Conservation (phyloP, 2,113 vertebrate species). For the Sardina pilchardus region DNA sequence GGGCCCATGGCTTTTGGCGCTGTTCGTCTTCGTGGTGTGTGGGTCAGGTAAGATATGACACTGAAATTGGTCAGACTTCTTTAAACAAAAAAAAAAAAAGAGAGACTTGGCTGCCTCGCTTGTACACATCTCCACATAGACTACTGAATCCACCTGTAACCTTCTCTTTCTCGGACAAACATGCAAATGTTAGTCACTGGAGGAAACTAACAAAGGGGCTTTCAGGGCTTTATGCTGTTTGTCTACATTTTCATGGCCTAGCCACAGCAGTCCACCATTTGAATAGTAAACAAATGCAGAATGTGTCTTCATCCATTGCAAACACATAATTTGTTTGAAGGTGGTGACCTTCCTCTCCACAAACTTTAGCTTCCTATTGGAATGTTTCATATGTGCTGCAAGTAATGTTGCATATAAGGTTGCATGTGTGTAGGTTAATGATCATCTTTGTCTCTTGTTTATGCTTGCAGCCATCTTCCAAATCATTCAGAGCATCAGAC, state of each 20-base stretch:
- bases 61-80: background rate
- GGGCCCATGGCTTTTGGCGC: slow-evolving; percentile 73
- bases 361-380: background rate
- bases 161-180: background rate
- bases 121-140: background rate
- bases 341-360: background rate
- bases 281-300: background rate
- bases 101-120: background rate
- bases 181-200: background rate
- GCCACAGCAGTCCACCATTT: background rate
- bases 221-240: background rate
- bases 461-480: slow-evolving; percentile 74
- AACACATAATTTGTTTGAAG: background rate
- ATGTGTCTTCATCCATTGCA: background rate
- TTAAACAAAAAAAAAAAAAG: too few species aligned
- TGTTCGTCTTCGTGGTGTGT: slow-evolving; percentile 77
- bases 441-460: background rate
- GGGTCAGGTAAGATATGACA: slow-evolving; percentile 67
- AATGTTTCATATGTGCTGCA: too few species aligned
- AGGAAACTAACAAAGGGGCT: background rate
- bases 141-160: background rate
- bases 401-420: too few species aligned
- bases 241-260: background rate
- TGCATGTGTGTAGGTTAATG: too few species aligned
- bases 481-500: slow-evolving; percentile 81